Evolutionary conservation across 2,888 invertebrate genomes (phyloP), one percentile per base, ranked within the genome.

Genomic region (Pyralis farinalis): DNA sequence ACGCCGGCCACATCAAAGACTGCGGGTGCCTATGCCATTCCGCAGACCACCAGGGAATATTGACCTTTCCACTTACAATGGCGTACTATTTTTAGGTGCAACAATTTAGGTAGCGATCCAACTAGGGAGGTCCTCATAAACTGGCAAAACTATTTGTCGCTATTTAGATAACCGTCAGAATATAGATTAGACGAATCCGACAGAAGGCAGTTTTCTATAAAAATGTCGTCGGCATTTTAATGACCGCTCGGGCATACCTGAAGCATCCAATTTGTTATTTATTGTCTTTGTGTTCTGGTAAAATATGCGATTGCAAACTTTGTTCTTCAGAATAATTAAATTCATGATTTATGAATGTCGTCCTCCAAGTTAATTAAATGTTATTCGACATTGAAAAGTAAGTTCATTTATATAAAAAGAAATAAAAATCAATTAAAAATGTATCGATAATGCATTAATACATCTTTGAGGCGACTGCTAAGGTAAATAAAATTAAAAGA

Each of bases 181-280:
- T 75, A 71, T 68, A 58, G 69, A 79, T 78, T 66, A 75, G 75
- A 55, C 64, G 72, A 73, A 71, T 63, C 58, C 57, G 53, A 70
- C 62, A 62, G 33, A 59, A 47, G 49, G 47, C 57, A 56, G 65
- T 68, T 68, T 71, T 63, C 58, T 54, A 63, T 58, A 70, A 71
- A 76, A 72, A 74, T 79, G 77, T 77, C 65, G 72, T 69, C 77
- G 80, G 77, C 70, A 77, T 83, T 72, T 72, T 75, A 81, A 82
- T 75, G 75, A 71, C 55, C 60, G 45, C 51, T 61, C 62, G 64
- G 63, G 69, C 78, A 80, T 82, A 73, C 71, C 68, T 69, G 56
- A 83, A 77, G 79, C 76, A 77, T 80, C 75, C 61, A 73, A 72
- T 68, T 47, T 44, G 63, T 70, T 67, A 83, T 85, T 84, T 84